Evolutionary conservation across 2,113 vertebrate species (phyloP), one percentile per base, ranked within the genome.

Genomic region (Boulengeromyrus knoepffleri): DNA sequence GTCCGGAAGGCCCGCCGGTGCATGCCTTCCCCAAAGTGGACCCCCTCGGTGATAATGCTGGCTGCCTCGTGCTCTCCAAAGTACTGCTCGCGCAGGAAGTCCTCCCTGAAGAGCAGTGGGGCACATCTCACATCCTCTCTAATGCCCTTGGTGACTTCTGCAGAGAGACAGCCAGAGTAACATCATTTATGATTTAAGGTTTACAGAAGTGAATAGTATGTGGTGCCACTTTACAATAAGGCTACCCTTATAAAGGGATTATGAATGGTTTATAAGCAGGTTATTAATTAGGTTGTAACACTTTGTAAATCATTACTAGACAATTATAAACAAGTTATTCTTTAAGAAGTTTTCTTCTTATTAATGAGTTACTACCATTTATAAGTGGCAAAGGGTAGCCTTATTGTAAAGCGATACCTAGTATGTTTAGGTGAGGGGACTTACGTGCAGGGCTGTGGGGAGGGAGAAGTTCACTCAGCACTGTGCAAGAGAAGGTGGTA

Each of bases 1-100:
- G 97, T 97, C 27, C 98, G 95, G 94, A 99, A 99, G 2, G 98
- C 98, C 80, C 96, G 96, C 3, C 98, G 96, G 93, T 99, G 98
- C 92, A 99, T 97, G 1, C 98, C 98, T 90, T 99, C 98, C 0
- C 98, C 98, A 0, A 99, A 99, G 94, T 99, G 98, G 88, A 95
- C 91, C 93, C 97, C 97, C 90, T 99, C 98, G 0, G 98, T 99
- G 46, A 96, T 91, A 0, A 99, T 97, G 47, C 95, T 95, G 1
- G 97, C 96, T 0, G 90, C 94, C 90, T 97, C 95, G 46, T 95
- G 95, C 90, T 96, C 97, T 8, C 96, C 97, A 17, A 99, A 98
- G 89, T 97, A 97, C 91, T 98, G 98, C 85, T 97, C 95, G 0
- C 92, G 94, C 83, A 99, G 94, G 91, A 99, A 97, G 89, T 99